Base-by-base conservation (phyloP, 2,888 invertebrate genomes). In the Cheilosia urbana region DNA sequence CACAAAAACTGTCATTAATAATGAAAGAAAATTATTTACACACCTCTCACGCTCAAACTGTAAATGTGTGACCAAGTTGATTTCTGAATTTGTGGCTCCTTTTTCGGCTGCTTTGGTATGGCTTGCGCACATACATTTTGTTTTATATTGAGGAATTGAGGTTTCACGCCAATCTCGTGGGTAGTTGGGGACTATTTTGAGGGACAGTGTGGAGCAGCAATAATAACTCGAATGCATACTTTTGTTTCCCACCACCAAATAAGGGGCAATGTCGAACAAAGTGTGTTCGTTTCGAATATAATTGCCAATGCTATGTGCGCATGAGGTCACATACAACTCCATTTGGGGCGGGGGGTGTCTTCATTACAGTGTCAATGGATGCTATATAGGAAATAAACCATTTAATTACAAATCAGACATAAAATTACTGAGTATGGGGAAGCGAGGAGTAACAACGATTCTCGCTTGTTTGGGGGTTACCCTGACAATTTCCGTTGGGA, bases 291-390 rank as follows among this genome's bases (percentile, higher is more conserved):
- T 76, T 47, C 45, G 53, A 77, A 69, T 58, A 69, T 65, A 69
- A 73, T 79, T 79, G 63, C 45, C 57, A 53, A 84, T 71, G 75
- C 75, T n/a, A n/a, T 69, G 11, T 69, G 15, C 45, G 58, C 63
- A 51, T 75, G 79, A 79, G 79, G 80, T 71, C 79, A 79, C 79
- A 79, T 24, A 24, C 30, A 45, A 11, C 17, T 42, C 84, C 69
- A 75, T 84, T 69, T 79, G 27, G 27, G 68, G 69, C 75, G 27
- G 27, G 68, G 69, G 58, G 63, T 58, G 63, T 60, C 68, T 69
- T 71, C 65, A 73, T 79, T 76, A 51, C 58, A 72, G 65, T 79
- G 78, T 78, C 71, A 78, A 68, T 55, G 62, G 72, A 60, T 82
- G 21, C 21, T 21, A 1, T n/a, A n/a, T n/a, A n/a, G n/a, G n/a